These are phyloP conservation scores for Polyergus mexicanus DNA, from an alignment of 1,140 invertebrate genomes.

Conservation along the genomic window DNA sequence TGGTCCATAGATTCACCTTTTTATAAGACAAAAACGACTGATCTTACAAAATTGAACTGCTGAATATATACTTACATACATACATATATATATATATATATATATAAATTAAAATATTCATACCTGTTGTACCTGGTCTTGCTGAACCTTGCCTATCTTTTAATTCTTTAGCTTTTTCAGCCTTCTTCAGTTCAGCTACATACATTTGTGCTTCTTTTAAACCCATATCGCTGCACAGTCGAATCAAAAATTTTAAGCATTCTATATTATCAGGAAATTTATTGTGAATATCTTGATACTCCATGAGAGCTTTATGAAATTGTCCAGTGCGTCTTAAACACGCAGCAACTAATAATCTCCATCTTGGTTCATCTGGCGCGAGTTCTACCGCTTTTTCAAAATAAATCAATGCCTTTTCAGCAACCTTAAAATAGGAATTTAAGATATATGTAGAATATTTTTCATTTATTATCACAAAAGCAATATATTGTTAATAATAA, in stretches of 20 bases:
- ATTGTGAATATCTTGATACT: conserved; percentile 93
- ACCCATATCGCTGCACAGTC: conserved; percentile 93
- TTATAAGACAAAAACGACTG: no score
- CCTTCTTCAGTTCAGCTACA: conserved; percentile 92
- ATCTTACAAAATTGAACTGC: no score
- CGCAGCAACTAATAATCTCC: conserved; percentile 94
- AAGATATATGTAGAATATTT: not conserved
- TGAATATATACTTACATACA: no score
- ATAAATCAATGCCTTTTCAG: conserved; percentile 95
- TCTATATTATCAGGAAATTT: conserved; percentile 95
- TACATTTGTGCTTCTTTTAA: conserved; percentile 94
- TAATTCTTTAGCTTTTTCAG: conserved; percentile 93
- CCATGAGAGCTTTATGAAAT: conserved; percentile 93
- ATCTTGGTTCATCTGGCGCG: conserved; percentile 94
- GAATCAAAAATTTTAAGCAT: conserved; percentile 94
- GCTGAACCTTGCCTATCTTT: conserved; percentile 88
- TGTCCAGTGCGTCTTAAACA: conserved; percentile 94
- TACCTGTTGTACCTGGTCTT: conserved; percentile 85
- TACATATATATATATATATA: not conserved
- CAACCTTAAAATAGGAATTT: conserved; percentile 81
- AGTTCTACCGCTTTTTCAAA: conserved; percentile 96
- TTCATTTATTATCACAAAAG: not conserved
- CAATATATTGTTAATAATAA: conserved; percentile 26
- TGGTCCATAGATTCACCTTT: no score
- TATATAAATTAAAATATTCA: conserved; percentile 23